Conservation (phyloP, 35 echinoderm and acorn worm genomes). For the Lytechinus pictus region DNA sequence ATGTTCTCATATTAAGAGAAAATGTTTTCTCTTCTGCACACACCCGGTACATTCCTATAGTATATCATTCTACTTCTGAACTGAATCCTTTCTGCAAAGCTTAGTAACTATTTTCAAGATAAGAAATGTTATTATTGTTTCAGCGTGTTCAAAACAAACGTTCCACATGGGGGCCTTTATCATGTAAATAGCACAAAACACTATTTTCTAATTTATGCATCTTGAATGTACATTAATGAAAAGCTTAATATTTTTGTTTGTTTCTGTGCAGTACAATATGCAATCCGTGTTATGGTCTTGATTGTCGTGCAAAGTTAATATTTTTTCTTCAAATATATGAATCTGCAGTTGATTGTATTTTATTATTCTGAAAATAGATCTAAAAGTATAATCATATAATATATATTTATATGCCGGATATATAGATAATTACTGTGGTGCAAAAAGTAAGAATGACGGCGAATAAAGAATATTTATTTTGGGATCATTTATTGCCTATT, state of each 20-base stretch:
- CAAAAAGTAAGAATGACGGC: no score
- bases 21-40: no score
- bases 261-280: not conserved
- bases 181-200: not conserved
- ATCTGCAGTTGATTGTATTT: not conserved
- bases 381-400: not conserved
- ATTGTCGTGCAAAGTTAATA: not conserved
- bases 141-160: not conserved
- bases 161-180: not conserved
- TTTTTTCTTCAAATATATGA: not conserved
- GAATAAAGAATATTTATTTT: no score
- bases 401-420: not conserved
- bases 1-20: no score
- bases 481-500: no score
- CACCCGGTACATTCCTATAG: not conserved
- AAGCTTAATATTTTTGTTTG: not conserved
- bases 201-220: constrained; percentile 4
- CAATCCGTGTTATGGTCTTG: not conserved
- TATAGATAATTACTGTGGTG: no score
- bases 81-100: no score
- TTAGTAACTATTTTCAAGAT: not conserved
- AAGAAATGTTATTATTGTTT: not conserved
- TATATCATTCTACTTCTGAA: not conserved
- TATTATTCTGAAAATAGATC: not conserved
- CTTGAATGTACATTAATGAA: not conserved